These are phyloP conservation scores for Rhopilema esculentum DNA, from an alignment of 30 jellyfish, hydroid and myxozoan species.

Conservation along the genomic window DNA sequence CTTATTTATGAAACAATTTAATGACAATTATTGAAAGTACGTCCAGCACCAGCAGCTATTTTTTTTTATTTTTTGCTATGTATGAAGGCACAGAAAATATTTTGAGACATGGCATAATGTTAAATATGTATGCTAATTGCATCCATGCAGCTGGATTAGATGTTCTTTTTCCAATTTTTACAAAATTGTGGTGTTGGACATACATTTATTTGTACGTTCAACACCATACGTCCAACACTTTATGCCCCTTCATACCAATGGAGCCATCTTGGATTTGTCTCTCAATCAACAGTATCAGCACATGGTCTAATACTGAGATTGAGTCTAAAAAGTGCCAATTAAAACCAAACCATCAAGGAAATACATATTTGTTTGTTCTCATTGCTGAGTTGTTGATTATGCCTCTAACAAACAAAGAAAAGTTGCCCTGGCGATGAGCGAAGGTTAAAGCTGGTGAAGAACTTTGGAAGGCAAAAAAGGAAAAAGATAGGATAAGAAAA, in stretches of 20 bases:
- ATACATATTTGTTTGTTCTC: constrained; percentile 24
- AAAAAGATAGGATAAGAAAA: constrained; percentile 47
- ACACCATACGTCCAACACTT: constrained; percentile 55
- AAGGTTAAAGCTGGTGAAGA: constrained; percentile 55
- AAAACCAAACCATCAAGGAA: constrained; percentile 8
- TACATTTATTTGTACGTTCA: constrained; percentile 54
- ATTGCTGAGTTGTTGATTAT: constrained; percentile 34
- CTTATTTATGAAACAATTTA: not conserved
- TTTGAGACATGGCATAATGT: constrained; percentile 8
- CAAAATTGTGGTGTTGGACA: constrained; percentile 48
- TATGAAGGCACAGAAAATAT: constrained; percentile 23
- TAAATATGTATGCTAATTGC: constrained; percentile 37
- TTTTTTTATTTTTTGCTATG: constrained; percentile 1
- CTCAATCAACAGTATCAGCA: constrained; percentile 18
- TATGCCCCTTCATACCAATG: constrained; percentile 3
- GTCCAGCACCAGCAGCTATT: constrained; percentile 30
- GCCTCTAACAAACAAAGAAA: constrained; percentile 61
- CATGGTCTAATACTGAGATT: constrained; percentile 1
- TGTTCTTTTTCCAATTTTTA: constrained; percentile 13
- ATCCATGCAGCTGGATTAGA: constrained; percentile 1
- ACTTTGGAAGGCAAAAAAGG: constrained; percentile 51
- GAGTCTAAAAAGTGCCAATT: constrained; percentile 35
- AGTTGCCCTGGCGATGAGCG: constrained; percentile 38
- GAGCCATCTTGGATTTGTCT: constrained; percentile 25
- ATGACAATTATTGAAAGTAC: not conserved